Evolutionary conservation across 2,888 invertebrate species (phyloP).

Genomic region (Salpingus planirostris): DNA sequence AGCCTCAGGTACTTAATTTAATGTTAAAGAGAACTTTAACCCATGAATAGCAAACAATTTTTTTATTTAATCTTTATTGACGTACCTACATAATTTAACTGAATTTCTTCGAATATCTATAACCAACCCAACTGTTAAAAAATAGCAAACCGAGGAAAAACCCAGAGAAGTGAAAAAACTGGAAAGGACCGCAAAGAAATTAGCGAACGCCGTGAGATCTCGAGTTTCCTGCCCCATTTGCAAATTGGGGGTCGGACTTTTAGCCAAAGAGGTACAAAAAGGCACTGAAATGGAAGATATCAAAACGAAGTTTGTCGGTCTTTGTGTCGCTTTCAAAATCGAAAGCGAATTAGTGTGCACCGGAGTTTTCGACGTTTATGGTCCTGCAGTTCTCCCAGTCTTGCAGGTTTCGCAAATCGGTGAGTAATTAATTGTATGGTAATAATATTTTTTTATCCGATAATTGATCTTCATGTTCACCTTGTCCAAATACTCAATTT

Average conservation of each 20-base stretch:
- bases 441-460: background rate
- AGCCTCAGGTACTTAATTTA: too few relatives aligned
- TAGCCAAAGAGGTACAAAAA: constrained; percentile 63
- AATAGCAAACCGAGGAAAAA: constrained; percentile 2
- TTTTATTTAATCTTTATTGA: too few relatives aligned
- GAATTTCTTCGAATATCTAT: background rate
- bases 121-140: too few relatives aligned
- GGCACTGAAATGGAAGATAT: constrained; percentile 74
- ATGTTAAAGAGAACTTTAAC: too few relatives aligned
- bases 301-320: constrained; percentile 67
- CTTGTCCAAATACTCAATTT: constrained; percentile 5
- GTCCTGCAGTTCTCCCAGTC: constrained; percentile 49
- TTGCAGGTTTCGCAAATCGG: constrained; percentile 26
- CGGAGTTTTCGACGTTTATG: constrained; percentile 74
- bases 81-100: constrained; percentile 4
- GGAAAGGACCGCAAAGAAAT: constrained; percentile 20
- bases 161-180: too few relatives aligned
- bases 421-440: constrained; percentile 9
- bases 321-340: constrained; percentile 76
- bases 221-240: constrained; percentile 27
- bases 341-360: constrained; percentile 78
- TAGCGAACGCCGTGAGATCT: constrained; percentile 23
- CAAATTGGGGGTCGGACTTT: constrained; percentile 54
- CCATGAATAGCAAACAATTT: constrained; percentile 1
- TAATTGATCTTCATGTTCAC: too few relatives aligned